phyloP scores from a whole-genome alignment of 2,888 invertebrate species.

The Octonoba sinensis region DNA sequence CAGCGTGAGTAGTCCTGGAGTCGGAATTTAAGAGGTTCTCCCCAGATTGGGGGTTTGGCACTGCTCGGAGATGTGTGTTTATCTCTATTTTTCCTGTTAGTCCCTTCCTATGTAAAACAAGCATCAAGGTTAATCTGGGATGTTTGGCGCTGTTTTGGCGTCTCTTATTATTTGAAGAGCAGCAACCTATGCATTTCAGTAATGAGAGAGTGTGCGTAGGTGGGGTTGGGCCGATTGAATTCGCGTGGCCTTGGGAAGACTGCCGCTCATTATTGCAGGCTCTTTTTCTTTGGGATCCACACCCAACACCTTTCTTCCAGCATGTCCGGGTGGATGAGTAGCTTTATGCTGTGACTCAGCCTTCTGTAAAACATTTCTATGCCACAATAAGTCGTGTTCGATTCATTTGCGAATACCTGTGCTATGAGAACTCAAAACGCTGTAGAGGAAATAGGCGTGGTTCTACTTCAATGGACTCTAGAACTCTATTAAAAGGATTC shows the following conservation, averaged over 20 bases:
- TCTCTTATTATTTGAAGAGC: background rate
- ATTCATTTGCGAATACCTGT: constrained; percentile 3
- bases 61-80: too few relatives aligned
- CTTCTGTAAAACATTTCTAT: constrained; percentile 7
- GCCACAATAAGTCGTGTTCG: constrained; percentile 1
- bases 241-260: constrained; percentile 40
- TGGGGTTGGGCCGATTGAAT: constrained; percentile 52
- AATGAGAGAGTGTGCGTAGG: constrained; percentile 32
- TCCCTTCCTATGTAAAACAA: too few relatives aligned
- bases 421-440: background rate
- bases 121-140: too few relatives aligned
- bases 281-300: constrained; percentile 32
- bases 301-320: constrained; percentile 49
- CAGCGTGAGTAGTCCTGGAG: too few relatives aligned
- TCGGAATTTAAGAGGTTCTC: too few relatives aligned
- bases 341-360: constrained; percentile 37
- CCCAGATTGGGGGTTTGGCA: too few relatives aligned
- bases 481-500: background rate
- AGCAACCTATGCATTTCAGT: constrained; percentile 37
- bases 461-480: background rate
- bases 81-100: too few relatives aligned
- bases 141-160: constrained; percentile 14
- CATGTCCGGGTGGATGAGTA: constrained; percentile 37
- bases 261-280: constrained; percentile 8
- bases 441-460: background rate